These are phyloP conservation scores for Osmerus mordax DNA, from an alignment of 2,113 vertebrate genomes.

Conservation along the genomic window DNA sequence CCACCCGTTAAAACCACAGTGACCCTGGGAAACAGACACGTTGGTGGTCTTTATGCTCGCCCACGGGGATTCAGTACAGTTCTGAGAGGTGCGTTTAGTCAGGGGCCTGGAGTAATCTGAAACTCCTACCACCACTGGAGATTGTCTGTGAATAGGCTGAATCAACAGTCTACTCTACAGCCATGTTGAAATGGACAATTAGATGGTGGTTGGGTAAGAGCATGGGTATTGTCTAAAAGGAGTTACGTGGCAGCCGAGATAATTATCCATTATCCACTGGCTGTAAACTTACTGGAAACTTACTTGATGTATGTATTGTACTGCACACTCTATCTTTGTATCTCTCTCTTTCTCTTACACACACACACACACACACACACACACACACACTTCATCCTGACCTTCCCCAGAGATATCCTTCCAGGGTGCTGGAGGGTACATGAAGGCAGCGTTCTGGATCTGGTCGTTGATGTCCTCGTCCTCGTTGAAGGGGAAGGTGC, in stretches of 20 bases:
- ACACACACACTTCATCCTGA: conserved; percentile 50
- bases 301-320: neutral
- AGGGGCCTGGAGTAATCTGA: neutral
- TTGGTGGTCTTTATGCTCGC: neutral
- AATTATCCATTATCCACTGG: neutral
- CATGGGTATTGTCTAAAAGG: neutral
- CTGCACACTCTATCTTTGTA: neutral
- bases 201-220: neutral
- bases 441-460: conserved; percentile 89
- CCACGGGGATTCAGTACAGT: neutral
- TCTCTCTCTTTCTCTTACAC: neutral
- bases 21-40: neutral
- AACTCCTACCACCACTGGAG: neutral
- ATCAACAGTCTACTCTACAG: neutral
- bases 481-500: conserved; percentile 88
- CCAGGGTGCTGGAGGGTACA: conserved; percentile 88
- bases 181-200: conserved; percentile 1
- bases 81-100: neutral
- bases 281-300: neutral
- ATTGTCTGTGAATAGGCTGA: neutral
- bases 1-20: conserved; percentile 13
- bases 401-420: conserved; percentile 85
- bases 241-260: neutral
- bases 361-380: neutral
- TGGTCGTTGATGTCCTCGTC: conserved; percentile 91